These are phyloP conservation scores for Epinotia bilunana DNA, from an alignment of 2,888 invertebrate species.

Conservation along the genomic window DNA sequence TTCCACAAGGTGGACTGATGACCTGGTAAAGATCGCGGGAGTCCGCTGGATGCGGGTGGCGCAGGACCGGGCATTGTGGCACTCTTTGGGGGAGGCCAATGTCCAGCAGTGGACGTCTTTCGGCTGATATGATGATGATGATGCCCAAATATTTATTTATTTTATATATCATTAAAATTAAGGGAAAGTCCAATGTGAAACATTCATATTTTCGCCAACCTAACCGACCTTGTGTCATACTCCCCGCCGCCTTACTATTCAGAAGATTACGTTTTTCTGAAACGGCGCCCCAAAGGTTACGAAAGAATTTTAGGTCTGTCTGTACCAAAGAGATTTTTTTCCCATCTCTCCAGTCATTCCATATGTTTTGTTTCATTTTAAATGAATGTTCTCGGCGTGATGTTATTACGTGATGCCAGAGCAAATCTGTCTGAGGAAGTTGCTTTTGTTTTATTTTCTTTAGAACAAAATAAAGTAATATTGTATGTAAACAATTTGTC, in stretches of 20 bases:
- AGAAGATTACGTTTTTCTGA: conserved; percentile 47
- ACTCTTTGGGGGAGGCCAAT: too few relatives aligned
- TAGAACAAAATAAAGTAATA: not conserved
- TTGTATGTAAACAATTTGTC: not conserved
- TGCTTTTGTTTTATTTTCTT: conserved; percentile 5
- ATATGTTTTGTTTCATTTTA: conserved; percentile 48
- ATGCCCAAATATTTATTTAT: too few relatives aligned
- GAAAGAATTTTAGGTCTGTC: conserved; percentile 33
- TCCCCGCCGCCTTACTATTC: conserved; percentile 16
- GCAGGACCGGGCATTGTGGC: too few relatives aligned
- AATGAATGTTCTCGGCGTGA: conserved; percentile 40
- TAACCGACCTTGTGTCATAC: conserved; percentile 7
- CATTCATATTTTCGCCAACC: not conserved
- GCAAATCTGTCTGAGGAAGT: conserved; percentile 34
- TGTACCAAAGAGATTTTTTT: conserved; percentile 42
- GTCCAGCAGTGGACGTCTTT: too few relatives aligned
- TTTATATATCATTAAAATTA: not conserved
- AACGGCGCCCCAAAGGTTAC: conserved; percentile 44
- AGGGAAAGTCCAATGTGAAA: not conserved
- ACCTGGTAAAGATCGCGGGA: too few relatives aligned
- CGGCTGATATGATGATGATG: too few relatives aligned
- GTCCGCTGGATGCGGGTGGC: too few relatives aligned
- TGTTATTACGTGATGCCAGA: conserved; percentile 45
- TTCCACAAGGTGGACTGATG: too few relatives aligned
- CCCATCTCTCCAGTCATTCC: conserved; percentile 46